A percentile compares a stretch with the other conserved stretches of the same genome.
phyloP scores from a whole-genome alignment of 2,113 vertebrate genomes.

The Argyrosomus japonicus region DNA sequence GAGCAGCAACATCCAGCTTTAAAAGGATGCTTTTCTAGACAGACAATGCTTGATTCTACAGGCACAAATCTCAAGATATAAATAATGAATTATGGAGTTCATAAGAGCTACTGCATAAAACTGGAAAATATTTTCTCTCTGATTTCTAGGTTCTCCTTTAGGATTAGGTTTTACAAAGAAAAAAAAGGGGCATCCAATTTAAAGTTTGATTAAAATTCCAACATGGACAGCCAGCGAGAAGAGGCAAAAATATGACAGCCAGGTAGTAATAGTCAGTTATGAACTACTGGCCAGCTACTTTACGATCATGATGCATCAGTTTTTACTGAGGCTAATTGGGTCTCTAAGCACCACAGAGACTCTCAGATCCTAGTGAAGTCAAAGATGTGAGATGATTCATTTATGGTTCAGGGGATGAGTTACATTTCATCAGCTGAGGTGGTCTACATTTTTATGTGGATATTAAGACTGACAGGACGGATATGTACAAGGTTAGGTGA shows the following conservation, averaged over 20 bases:
- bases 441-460: background rate
- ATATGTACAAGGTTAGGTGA: background rate
- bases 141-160: constrained; percentile 4
- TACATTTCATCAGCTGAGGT: constrained; percentile 20
- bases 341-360: constrained; percentile 16
- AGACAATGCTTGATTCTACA: background rate
- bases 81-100: too few relatives aligned
- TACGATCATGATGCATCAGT: constrained; percentile 19
- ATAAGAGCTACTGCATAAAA: background rate
- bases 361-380: constrained; percentile 12
- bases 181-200: background rate
- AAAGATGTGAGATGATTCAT: constrained; percentile 27
- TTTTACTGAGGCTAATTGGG: constrained; percentile 39
- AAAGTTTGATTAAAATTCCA: constrained; percentile 1
- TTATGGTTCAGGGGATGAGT: background rate
- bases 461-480: constrained; percentile 23
- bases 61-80: background rate
- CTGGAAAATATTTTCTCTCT: background rate
- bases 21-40: background rate
- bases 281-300: constrained; percentile 22
- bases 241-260: constrained; percentile 7
- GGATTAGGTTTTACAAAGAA: too few relatives aligned
- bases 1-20: background rate
- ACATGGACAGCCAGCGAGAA: background rate
- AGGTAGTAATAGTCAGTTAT: constrained; percentile 7